Conservation (phyloP, 2,888 invertebrate genomes). For the Cyaniris semiargus region DNA sequence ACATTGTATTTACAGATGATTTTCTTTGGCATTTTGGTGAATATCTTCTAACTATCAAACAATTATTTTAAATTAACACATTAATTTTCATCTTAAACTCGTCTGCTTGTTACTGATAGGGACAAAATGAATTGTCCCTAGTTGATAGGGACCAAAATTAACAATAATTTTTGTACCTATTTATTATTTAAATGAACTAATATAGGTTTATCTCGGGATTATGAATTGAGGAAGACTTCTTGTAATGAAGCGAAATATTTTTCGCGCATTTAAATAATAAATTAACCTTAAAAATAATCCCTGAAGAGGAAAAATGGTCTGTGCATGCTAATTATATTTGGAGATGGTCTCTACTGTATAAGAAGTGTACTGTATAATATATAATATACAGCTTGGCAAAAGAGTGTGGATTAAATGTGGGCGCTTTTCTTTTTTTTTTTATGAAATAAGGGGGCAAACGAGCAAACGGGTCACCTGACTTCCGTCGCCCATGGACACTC, state of each 20-base stretch:
- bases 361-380: not conserved
- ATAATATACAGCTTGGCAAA: no score
- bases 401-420: no score
- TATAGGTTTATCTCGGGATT: not conserved
- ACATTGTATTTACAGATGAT: no score
- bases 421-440: no score
- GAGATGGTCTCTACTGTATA: not conserved
- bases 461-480: no score
- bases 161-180: not conserved
- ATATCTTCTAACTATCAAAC: not conserved
- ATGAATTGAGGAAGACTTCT: not conserved
- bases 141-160: not conserved
- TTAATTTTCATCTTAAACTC: no score
- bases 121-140: not conserved
- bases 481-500: no score
- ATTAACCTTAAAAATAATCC: constrained; percentile 15
- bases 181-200: not conserved
- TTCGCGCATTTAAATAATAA: constrained; percentile 6
- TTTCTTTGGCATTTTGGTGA: no score
- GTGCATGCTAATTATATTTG: not conserved
- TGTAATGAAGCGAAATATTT: not conserved
- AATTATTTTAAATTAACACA: no score
- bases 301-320: not conserved
- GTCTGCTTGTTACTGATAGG: not conserved
- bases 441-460: no score